These are phyloP conservation scores for Macrotus californicus DNA, from an alignment of 2,113 vertebrate species.

Conservation along the genomic window DNA sequence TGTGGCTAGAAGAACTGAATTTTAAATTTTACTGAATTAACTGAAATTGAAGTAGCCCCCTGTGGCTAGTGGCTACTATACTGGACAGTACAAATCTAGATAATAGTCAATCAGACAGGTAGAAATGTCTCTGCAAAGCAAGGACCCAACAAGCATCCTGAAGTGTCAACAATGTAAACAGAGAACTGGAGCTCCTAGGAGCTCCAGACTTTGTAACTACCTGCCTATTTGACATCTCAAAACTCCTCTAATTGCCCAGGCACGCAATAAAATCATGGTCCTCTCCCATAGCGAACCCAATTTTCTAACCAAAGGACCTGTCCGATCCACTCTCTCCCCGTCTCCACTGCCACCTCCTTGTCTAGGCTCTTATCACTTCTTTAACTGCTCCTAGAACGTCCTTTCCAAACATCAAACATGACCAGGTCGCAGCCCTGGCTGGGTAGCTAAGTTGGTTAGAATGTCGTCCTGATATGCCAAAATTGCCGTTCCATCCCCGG, in stretches of 20 bases:
- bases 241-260: neutral
- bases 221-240: neutral
- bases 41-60: neutral
- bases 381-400: neutral
- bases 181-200: neutral
- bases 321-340: neutral
- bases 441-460: neutral
- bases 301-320: neutral
- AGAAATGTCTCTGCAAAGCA: neutral
- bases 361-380: neutral
- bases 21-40: neutral
- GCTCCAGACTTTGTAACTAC: too few relatives aligned
- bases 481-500: too few relatives aligned
- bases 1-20: neutral
- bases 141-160: neutral
- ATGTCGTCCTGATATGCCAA: too few relatives aligned
- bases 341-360: neutral
- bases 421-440: neutral
- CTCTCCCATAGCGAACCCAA: neutral
- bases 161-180: neutral
- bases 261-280: neutral
- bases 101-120: neutral
- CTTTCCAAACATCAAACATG: neutral
- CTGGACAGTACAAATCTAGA: neutral
- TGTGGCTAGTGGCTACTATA: neutral